Evolutionary conservation across 2,113 vertebrate genomes (phyloP), one percentile per base, ranked within the genome.

Genomic region (Setophaga coronata): DNA sequence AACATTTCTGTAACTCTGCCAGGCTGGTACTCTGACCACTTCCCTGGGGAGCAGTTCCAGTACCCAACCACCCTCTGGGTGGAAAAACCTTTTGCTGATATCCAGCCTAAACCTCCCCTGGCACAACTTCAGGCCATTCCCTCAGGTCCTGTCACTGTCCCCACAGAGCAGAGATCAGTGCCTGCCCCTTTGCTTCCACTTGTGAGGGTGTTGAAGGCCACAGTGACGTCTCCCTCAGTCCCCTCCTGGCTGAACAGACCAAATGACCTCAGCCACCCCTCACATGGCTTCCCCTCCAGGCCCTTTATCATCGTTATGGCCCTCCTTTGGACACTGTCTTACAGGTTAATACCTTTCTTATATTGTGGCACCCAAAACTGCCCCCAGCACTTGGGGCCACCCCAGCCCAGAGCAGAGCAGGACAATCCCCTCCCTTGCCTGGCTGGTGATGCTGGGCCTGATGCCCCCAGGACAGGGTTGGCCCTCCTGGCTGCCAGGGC

Each of bases 391-490:
- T 47, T 14, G 64, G 47, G 56, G 56, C 12, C 0, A 0, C 8
- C 19, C 24, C 56, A 78, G 47, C 0, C 1, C 64, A 71, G 74
- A 62, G 74, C 48, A 56, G 19, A 79, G 40, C 1, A 0, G 65
- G 29, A 56, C 65, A 54, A 8, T 79, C 19, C 19, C 23, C n/a
- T 79, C 29, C 19, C 29, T 62, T n/a, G 9, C 4, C 26, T 0
- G 0, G n/a, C n/a, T 79, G 73, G 2, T 0, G 0, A 5, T 79
- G 56, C 38, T 78, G 38, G 1, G 2, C 64, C 13, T 47, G 48
- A 34, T 80, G 24, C 4, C 25, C 47, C 50, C 26, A 50, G 36
- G 31, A 16, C 26, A 50, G 11, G 7, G 5, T 2, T 72, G 66
- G 10, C 36, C 18, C 14, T 50, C 18, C 50, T 81, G 58, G 42